Conservation (phyloP, 1,140 invertebrate genomes). For the Meloidogyne hapla region DNA sequence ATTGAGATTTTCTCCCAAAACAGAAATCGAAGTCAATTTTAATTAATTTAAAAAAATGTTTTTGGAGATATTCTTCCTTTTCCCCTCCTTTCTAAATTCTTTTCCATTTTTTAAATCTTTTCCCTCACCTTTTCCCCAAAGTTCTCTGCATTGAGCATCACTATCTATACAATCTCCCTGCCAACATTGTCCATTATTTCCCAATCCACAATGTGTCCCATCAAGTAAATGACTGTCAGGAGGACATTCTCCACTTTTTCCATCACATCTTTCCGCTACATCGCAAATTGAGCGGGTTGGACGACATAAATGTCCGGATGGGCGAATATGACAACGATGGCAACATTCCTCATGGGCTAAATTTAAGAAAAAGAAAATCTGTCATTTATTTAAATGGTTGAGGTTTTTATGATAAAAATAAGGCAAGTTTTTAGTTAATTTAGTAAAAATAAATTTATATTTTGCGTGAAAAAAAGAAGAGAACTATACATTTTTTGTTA, state of each 20-base stretch:
- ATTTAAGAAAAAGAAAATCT: not conserved
- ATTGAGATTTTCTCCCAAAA: no score
- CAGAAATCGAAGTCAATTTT: no score
- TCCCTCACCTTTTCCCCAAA: conserved; percentile 52
- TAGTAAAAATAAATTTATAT: no score
- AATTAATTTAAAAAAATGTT: no score
- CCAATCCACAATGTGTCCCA: conserved; percentile 56
- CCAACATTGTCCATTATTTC: conserved; percentile 59
- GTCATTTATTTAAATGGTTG: not conserved
- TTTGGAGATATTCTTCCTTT: no score
- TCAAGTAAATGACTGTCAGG: conserved; percentile 59
- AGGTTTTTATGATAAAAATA: no score
- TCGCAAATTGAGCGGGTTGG: conserved; percentile 53
- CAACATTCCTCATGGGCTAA: conserved; percentile 58
- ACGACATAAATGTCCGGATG: conserved; percentile 55
- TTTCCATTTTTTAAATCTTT: not conserved
- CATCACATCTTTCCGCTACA: conserved; percentile 61
- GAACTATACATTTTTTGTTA: not conserved
- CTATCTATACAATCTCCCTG: conserved; percentile 60
- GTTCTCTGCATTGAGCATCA: conserved; percentile 53
- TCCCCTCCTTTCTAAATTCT: no score
- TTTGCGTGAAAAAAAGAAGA: not conserved
- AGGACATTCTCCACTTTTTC: conserved; percentile 59
- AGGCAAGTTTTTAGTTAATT: no score
- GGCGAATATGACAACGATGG: conserved; percentile 54